These are phyloP conservation scores for Halcyon chelicuti DNA, from an alignment of 2,797 vertebrate genomes.

Conservation along the genomic window DNA sequence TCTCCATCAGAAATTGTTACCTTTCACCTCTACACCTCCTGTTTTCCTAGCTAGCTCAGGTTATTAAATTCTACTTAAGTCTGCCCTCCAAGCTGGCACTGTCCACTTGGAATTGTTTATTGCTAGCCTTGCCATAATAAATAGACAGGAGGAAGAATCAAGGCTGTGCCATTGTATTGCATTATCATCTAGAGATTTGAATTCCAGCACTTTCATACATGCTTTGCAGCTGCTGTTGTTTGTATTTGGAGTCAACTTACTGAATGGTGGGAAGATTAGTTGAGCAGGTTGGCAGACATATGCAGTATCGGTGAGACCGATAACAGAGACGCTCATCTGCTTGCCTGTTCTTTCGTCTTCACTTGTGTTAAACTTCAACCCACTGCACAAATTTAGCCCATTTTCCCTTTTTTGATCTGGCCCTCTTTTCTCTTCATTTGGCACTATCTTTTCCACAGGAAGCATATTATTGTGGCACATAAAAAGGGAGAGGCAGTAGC, in stretches of 20 bases:
- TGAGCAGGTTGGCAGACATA: slow-evolving; percentile 4
- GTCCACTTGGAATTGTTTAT: neutral
- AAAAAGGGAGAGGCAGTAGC: neutral
- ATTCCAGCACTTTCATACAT: slow-evolving; percentile 33
- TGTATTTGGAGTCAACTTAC: slow-evolving; percentile 21
- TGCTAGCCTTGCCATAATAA: neutral
- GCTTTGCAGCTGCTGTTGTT: slow-evolving; percentile 42
- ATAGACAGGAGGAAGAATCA: slow-evolving; percentile 4
- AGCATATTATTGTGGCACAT: neutral
- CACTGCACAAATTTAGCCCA: neutral
- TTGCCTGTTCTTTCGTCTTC: neutral
- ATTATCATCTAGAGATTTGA: slow-evolving; percentile 27
- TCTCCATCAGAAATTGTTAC: neutral
- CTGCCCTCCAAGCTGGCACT: neutral
- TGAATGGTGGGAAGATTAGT: slow-evolving; percentile 41
- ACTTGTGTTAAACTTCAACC: neutral
- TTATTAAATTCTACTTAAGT: slow-evolving; percentile 44
- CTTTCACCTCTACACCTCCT: neutral
- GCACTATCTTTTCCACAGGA: neutral
- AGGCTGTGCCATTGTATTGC: neutral
- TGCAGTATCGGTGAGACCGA: neutral
- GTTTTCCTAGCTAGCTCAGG: neutral
- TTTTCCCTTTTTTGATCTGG: neutral
- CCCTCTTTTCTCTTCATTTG: neutral
- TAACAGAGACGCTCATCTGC: neutral